Percentiles rank a stretch among this genome's conserved stretches.
Evolutionary conservation across 2,888 invertebrate species (phyloP).

Genomic region (Phytoseiulus persimilis): DNA sequence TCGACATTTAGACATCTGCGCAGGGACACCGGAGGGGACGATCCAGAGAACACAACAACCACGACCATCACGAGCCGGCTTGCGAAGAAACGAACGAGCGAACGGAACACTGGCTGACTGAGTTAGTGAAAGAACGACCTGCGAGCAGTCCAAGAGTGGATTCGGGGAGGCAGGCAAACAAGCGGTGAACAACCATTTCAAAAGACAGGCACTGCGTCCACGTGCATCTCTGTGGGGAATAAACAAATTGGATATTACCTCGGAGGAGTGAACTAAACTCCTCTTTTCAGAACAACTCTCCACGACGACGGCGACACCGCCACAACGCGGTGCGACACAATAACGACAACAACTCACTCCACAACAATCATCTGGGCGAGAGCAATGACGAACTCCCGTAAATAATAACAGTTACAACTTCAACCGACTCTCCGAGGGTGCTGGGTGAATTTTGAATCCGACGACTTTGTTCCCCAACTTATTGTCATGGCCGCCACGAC

Average conservation of each 20-base stretch:
- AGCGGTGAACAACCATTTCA: background rate
- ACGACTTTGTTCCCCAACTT: background rate
- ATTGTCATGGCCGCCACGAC: background rate
- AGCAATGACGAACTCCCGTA: background rate
- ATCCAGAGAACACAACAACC: background rate
- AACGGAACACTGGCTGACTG: background rate
- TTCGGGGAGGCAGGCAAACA: background rate
- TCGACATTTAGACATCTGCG: conserved; percentile 34
- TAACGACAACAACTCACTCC: background rate
- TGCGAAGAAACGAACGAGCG: background rate
- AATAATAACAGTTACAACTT: background rate
- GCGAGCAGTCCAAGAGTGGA: background rate
- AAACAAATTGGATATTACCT: conserved; percentile 34
- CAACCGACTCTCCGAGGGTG: background rate
- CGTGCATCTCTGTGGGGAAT: conserved; percentile 31
- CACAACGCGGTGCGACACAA: background rate
- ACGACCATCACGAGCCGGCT: background rate
- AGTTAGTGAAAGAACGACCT: background rate
- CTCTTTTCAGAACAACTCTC: background rate
- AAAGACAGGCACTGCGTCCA: background rate
- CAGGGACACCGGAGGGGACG: background rate
- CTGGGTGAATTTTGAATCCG: background rate
- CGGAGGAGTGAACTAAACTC: background rate
- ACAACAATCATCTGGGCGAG: background rate
- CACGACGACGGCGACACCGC: background rate